These are phyloP conservation scores for Ochropleura leucogaster DNA, from an alignment of 2,888 invertebrate species.

Conservation along the genomic window DNA sequence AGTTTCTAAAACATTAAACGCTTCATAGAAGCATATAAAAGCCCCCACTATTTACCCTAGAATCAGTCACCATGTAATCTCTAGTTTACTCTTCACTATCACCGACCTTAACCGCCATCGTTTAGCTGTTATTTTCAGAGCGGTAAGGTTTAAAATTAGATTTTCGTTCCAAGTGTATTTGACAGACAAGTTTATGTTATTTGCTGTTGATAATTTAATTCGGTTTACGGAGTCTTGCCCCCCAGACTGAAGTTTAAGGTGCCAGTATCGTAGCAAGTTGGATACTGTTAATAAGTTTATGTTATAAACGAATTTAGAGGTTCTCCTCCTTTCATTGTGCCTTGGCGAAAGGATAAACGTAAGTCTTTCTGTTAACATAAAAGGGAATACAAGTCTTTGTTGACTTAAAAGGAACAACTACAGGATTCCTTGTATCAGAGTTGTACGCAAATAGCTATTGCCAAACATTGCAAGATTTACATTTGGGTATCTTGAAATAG, in stretches of 20 bases:
- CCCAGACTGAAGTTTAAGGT: constrained; percentile 41
- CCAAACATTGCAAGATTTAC: constrained; percentile 16
- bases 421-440: constrained; percentile 4
- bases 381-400: constrained; percentile 33
- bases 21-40: constrained; percentile 47
- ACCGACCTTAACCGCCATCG: constrained; percentile 1
- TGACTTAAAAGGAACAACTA: constrained; percentile 7
- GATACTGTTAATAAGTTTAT: neutral
- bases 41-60: constrained; percentile 70
- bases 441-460: constrained; percentile 26
- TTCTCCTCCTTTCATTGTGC: neutral
- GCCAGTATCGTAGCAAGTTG: constrained; percentile 17
- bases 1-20: constrained; percentile 21
- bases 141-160: constrained; percentile 33
- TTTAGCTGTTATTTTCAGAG: constrained; percentile 5
- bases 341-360: neutral
- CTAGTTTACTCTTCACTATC: constrained; percentile 66
- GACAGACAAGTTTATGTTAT: constrained; percentile 66
- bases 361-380: neutral
- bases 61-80: constrained; percentile 73
- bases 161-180: constrained; percentile 3
- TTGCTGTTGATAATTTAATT: constrained; percentile 79
- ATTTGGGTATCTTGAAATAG: constrained; percentile 24
- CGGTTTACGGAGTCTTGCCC: constrained; percentile 69
- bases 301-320: neutral